Evolutionary conservation across 1,140 invertebrate species (phyloP), one percentile per base, ranked within the genome.

Genomic region (Lepidostoma basale): DNA sequence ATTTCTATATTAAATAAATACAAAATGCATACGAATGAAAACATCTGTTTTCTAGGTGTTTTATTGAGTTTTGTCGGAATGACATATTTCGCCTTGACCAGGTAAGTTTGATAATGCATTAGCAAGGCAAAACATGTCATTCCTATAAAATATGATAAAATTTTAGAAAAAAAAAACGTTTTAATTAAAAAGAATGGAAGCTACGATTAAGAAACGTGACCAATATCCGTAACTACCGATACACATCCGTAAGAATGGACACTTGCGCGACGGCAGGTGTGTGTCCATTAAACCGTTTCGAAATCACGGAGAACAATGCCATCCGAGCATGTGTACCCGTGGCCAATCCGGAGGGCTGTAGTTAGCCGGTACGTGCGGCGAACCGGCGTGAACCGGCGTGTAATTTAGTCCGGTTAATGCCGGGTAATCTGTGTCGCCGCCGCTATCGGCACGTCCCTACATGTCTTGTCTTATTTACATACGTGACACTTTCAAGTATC

Each of bases 371-470:
- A 66, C 63, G 63, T 66, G 47, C 47, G 56, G 12, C 42, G 42
- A 5, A 5, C 22, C 60, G 44, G 62, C 20, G 22, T 39, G 22
- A 16, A n/a, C 39, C 45, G 62, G 30, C 10, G 49, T 72, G 70
- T 72, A 68, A 72, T 72, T 68, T 68, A 36, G 42, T 58, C 62
- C 62, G n/a, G n/a, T 62, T 72, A 71, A 71, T 71, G 47, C 70
- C 22, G 36, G 60, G 62, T 72, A 72, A 72, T 72, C 70, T 65
- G 54, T 6, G 18, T 14, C 40, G 62, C 42, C 49, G 9, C 60
- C 58, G 66, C 12, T 36, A 12, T 23, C 14, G 56, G 59, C 70
- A 72, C 70, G 70, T 68, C 40, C 69, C 40, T 40, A 65, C 62
- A 44, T 63, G 45, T 58, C 60, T 60, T 47, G 56, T 71, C 66